Evolutionary conservation across 2,797 vertebrate genomes (phyloP).

Genomic region (Pachyuromys duprasi): DNA sequence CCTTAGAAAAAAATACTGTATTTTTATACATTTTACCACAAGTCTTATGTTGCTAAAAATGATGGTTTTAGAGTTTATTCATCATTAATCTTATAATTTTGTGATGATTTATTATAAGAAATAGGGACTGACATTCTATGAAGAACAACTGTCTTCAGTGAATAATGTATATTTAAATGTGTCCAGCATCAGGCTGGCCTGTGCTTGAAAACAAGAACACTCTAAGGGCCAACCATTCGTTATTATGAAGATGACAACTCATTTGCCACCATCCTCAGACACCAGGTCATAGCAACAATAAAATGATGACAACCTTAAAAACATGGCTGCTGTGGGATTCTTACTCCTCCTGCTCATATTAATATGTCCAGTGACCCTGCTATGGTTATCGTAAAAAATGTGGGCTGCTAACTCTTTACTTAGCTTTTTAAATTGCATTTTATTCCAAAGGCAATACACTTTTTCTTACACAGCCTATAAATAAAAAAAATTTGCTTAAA

Average conservation of each 20-base stretch:
- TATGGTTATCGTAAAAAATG: background rate
- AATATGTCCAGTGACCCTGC: background rate
- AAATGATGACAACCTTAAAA: background rate
- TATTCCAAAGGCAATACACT: background rate
- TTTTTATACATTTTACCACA: background rate
- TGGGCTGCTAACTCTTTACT: background rate
- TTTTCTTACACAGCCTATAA: background rate
- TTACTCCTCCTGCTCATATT: background rate
- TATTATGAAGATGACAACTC: background rate
- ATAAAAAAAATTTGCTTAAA: background rate
- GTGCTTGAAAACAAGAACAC: background rate
- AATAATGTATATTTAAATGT: background rate
- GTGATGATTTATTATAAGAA: background rate
- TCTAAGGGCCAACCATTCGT: background rate
- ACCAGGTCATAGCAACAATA: background rate
- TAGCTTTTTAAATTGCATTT: conserved; percentile 21
- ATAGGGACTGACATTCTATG: background rate
- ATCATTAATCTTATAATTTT: background rate
- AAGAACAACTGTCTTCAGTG: background rate
- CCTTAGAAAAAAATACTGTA: background rate
- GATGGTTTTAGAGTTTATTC: background rate
- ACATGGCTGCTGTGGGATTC: background rate
- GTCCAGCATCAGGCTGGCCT: background rate
- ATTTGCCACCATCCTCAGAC: background rate
- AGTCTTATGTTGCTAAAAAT: background rate